A percentile compares a stretch with the other conserved stretches of the same genome.
These are phyloP conservation scores for Cassiopea andromeda DNA, from an alignment of 30 jellyfish, hydroid and myxozoan genomes.

Conservation along the genomic window DNA sequence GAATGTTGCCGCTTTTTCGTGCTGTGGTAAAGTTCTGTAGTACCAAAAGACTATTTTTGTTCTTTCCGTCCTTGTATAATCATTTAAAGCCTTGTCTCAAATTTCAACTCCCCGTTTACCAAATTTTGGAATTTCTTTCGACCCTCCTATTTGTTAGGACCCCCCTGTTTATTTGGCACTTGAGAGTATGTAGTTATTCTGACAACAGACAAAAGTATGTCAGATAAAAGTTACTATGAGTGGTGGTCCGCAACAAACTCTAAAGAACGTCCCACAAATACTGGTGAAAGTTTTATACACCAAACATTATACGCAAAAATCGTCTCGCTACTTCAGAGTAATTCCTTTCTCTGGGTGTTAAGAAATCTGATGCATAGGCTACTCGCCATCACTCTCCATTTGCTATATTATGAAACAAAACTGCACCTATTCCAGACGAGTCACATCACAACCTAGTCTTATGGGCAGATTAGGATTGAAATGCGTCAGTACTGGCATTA, in stretches of 20 bases:
- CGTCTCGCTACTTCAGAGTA: constrained; percentile 43
- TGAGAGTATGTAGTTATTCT: too few species aligned
- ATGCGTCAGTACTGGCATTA: constrained; percentile 51
- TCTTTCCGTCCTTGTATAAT: too few species aligned
- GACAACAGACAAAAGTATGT: too few species aligned
- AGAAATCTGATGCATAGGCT: constrained; percentile 57
- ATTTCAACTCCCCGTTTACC: too few species aligned
- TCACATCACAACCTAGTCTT: constrained; percentile 65
- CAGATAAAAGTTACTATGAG: too few species aligned
- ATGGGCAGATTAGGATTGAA: constrained; percentile 61
- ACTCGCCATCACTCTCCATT: constrained; percentile 53
- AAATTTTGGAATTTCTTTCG: too few species aligned
- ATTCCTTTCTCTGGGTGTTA: constrained; percentile 41
- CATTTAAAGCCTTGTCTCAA: too few species aligned
- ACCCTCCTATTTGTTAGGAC: too few species aligned
- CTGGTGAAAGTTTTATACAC: constrained; percentile 29
- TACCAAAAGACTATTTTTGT: too few species aligned
- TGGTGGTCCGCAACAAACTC: constrained; percentile 52
- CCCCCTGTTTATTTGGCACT: too few species aligned
- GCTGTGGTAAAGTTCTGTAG: too few species aligned
- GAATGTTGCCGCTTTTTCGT: too few species aligned
- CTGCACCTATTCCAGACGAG: constrained; percentile 55
- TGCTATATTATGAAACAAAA: constrained; percentile 41
- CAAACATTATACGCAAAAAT: constrained; percentile 62
- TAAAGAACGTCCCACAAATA: constrained; percentile 29